A percentile compares a stretch with the other conserved stretches of the same genome.
Conservation (phyloP, 2,888 invertebrate species). For the Sphaerophoria rueppellii region DNA sequence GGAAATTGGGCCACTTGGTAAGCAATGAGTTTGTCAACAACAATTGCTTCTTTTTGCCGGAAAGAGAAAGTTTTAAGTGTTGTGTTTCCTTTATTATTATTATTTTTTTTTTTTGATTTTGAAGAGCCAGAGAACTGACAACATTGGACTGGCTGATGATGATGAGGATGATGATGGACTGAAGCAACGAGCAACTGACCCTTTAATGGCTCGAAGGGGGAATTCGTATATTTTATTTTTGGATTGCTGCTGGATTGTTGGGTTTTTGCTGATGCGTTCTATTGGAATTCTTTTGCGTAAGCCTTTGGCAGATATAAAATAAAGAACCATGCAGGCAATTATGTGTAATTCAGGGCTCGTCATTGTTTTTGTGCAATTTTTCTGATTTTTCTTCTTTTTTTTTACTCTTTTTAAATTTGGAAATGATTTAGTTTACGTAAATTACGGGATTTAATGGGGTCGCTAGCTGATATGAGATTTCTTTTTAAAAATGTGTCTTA, state of each 20-base stretch:
- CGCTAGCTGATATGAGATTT: constrained; percentile 26
- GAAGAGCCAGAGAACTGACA: background rate
- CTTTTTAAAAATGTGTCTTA: background rate
- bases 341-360: constrained; percentile 67
- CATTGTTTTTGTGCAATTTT: constrained; percentile 29
- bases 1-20: constrained; percentile 68
- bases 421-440: constrained; percentile 69
- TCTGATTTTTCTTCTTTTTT: background rate
- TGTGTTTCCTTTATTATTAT: constrained; percentile 51
- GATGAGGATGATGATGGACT: constrained; percentile 57
- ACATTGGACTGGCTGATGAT: background rate
- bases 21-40: constrained; percentile 69
- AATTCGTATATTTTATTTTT: constrained; percentile 3
- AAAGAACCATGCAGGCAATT: constrained; percentile 54
- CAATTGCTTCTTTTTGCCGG: constrained; percentile 45
- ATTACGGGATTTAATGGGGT: constrained; percentile 62
- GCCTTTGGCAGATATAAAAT: constrained; percentile 20
- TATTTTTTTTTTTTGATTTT: too few species aligned
- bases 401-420: constrained; percentile 10
- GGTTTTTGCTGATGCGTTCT: constrained; percentile 12
- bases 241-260: background rate
- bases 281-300: constrained; percentile 55
- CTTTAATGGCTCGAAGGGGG: constrained; percentile 54
- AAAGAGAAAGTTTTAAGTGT: constrained; percentile 67
- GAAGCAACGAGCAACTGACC: constrained; percentile 65